Evolutionary conservation across 2,113 vertebrate species (phyloP), one percentile per base, ranked within the genome.

Genomic region (Oophaga pumilio): DNA sequence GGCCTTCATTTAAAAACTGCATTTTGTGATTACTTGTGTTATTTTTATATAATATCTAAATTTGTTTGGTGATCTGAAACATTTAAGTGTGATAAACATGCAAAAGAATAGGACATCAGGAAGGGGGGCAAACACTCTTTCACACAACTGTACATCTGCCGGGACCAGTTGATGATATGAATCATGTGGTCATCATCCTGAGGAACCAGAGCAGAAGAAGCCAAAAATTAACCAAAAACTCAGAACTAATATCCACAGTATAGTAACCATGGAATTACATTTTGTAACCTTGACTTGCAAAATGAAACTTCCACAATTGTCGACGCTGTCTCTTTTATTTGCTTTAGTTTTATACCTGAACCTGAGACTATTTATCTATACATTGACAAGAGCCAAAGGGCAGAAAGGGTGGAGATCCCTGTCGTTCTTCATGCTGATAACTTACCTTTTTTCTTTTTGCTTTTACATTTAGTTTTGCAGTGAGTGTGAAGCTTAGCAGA

Each of bases 351-450:
- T 22, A 43, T 74, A 50, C 71, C 49, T 74, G 50, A 82, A 82
- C 28, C 49, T 24, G n/a, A 83, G 81, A 14, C 18, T n/a, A 53
- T 64, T 60, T 82, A 43, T 82, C 15, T 62, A 43, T 22, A 81
- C 59, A 68, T 82, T 66, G 49, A 68, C 77, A 77, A 33, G 13
- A 79, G 85, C 85, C 62, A 22, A 49, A 79, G 76, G 85, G 76
- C 85, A 86, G 62, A 86, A 11, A 69, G 76, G 85, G 85, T 79
- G 74, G 85, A 68, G 60, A 76, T 62, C 8, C 18, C n/a, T 56
- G 33, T 9, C 14, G 85, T n/a, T 74, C 43, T 53, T 50, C 8
- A 86, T 86, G 85, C 85, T 86, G 85, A 86, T 80, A 43, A 57
- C 6, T 49, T 62, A 86, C 60, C 20, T 69, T 78, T 86, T 20